A percentile compares a stretch with the other conserved stretches of the same genome.
Evolutionary conservation across 53 echinoderm and acorn worm species (phyloP).

Genomic region (Antedon mediterranea): DNA sequence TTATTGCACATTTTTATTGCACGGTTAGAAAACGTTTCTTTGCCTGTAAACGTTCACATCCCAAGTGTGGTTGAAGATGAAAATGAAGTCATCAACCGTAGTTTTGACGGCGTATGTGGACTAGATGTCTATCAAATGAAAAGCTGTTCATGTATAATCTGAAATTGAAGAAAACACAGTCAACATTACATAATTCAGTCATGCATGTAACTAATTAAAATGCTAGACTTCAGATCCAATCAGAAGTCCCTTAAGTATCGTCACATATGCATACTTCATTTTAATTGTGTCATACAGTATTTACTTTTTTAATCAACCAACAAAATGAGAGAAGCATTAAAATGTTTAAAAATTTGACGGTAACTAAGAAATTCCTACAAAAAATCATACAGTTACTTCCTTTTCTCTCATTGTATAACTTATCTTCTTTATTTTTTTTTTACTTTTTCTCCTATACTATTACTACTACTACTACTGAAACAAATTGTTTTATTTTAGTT

Average conservation of each 20-base stretch:
- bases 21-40: neutral
- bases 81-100: neutral
- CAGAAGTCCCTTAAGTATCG: neutral
- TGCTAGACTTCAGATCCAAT: neutral
- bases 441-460: too few species aligned
- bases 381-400: too few species aligned
- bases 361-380: too few species aligned
- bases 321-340: too few species aligned
- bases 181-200: neutral
- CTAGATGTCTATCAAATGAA: neutral
- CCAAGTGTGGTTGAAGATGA: neutral
- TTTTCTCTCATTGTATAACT: too few species aligned
- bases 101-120: neutral
- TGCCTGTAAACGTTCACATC: neutral
- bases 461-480: too few species aligned
- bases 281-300: too few species aligned
- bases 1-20: constrained; percentile 1
- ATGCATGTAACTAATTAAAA: neutral
- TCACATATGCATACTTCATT: too few species aligned
- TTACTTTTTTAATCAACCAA: too few species aligned
- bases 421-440: too few species aligned
- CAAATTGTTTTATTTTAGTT: too few species aligned
- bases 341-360: too few species aligned
- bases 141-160: neutral
- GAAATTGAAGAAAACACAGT: neutral